These are phyloP conservation scores for Gambusia holbrooki DNA, from an alignment of 2,113 vertebrate genomes.

Conservation along the genomic window DNA sequence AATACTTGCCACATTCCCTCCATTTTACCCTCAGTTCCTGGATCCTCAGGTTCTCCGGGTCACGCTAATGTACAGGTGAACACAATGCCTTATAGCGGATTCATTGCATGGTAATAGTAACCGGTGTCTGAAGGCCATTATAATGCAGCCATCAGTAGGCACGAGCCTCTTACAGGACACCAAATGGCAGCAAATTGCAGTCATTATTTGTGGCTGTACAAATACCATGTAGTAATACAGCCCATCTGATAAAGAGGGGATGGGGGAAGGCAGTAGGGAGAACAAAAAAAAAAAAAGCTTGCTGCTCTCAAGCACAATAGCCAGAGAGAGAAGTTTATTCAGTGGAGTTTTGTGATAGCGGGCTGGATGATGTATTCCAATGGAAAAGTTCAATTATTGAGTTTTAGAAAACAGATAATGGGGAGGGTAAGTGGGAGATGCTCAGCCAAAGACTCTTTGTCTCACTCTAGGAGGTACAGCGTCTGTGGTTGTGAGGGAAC, in stretches of 20 bases:
- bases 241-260: constrained; percentile 37
- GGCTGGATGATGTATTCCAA: constrained; percentile 68
- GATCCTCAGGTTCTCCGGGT: constrained; percentile 14
- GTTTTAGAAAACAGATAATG: constrained; percentile 75
- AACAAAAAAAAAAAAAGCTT: constrained; percentile 25
- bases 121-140: constrained; percentile 62
- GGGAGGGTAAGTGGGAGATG: constrained; percentile 58
- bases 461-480: constrained; percentile 50
- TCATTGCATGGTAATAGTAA: constrained; percentile 66
- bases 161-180: constrained; percentile 53
- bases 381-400: constrained; percentile 76
- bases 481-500: constrained; percentile 25
- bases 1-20: constrained; percentile 7
- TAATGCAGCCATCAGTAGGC: constrained; percentile 66
- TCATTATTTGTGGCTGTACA: constrained; percentile 67
- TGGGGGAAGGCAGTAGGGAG: background rate
- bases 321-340: constrained; percentile 62
- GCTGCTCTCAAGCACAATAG: constrained; percentile 56
- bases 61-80: constrained; percentile 45
- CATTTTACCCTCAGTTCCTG: constrained; percentile 5
- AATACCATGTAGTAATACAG: constrained; percentile 61
- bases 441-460: constrained; percentile 63
- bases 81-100: constrained; percentile 62
- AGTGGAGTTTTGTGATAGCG: constrained; percentile 57
- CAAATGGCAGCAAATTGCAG: constrained; percentile 71